Conservation (phyloP, 2,888 invertebrate species). For the Hesperia comma region DNA sequence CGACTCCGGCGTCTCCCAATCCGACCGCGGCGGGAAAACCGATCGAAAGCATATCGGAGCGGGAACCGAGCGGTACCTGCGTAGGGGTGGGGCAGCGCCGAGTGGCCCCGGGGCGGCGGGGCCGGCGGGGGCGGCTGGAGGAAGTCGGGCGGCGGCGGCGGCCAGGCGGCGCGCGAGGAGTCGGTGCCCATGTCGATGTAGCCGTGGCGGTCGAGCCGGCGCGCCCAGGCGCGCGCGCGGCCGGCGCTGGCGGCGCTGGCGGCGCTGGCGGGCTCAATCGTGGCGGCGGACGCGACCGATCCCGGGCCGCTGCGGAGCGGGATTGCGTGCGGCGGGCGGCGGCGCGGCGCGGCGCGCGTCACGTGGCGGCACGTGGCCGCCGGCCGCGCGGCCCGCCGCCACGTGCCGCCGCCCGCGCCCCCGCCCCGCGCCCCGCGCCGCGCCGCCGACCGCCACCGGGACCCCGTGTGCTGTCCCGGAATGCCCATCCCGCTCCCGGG, state of each 20-base stretch:
- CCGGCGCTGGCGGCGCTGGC: conserved; percentile 55
- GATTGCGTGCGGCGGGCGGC: conserved; percentile 51
- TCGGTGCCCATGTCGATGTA: conserved; percentile 82
- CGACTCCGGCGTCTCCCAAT: too few species aligned
- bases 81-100: conserved; percentile 37
- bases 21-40: background rate
- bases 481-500: too few species aligned
- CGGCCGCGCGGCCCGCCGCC: conserved; percentile 51
- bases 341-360: conserved; percentile 68
- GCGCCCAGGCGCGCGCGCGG: conserved; percentile 57
- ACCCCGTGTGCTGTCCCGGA: too few species aligned
- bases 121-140: conserved; percentile 44
- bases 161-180: conserved; percentile 46
- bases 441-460: too few species aligned
- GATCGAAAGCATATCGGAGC: too few species aligned
- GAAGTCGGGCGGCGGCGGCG: conserved; percentile 43
- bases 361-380: conserved; percentile 56
- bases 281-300: conserved; percentile 67
- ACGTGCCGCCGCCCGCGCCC: conserved; percentile 40
- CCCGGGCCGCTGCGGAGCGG: conserved; percentile 70
- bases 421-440: conserved; percentile 33
- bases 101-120: too few species aligned
- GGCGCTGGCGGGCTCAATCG: conserved; percentile 58
- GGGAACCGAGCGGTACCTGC: conserved; percentile 36
- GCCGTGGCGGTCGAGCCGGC: conserved; percentile 79